Conservation (phyloP, 1,140 invertebrate species). For the Bombus confusus region DNA sequence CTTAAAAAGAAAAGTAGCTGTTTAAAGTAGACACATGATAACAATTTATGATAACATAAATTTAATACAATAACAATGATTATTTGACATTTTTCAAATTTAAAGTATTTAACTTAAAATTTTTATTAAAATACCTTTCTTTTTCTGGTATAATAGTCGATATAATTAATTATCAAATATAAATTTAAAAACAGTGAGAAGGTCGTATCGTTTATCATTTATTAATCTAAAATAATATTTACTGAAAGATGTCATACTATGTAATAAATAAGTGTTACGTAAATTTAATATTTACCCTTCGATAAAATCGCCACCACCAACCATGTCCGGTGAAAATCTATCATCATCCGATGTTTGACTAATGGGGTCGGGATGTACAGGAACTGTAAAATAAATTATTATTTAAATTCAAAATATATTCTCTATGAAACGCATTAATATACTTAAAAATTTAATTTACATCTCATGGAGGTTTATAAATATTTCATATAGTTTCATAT, state of each 20-base stretch:
- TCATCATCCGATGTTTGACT: slow-evolving; percentile 63
- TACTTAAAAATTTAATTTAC: background rate
- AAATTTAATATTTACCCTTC: slow-evolving; percentile 71
- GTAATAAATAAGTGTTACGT: background rate
- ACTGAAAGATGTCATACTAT: background rate
- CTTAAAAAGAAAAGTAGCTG: too few relatives aligned
- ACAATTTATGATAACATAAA: too few relatives aligned
- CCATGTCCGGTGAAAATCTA: slow-evolving; percentile 68
- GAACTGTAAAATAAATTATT: slow-evolving; percentile 65
- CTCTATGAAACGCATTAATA: background rate
- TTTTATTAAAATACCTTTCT: background rate
- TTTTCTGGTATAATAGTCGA: background rate
- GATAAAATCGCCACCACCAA: slow-evolving; percentile 65
- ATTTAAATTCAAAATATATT: background rate
- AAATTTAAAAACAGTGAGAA: background rate
- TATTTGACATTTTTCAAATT: background rate
- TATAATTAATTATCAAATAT: background rate
- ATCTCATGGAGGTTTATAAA: background rate
- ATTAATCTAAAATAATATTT: background rate
- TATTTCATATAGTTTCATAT: background rate
- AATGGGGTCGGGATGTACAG: slow-evolving; percentile 53
- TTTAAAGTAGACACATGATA: too few relatives aligned
- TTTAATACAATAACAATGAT: background rate
- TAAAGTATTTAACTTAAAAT: background rate
- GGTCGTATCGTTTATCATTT: background rate